Evolutionary conservation across 2,797 vertebrate genomes (phyloP).

Genomic region (Aselliscus stoliczkanus): DNA sequence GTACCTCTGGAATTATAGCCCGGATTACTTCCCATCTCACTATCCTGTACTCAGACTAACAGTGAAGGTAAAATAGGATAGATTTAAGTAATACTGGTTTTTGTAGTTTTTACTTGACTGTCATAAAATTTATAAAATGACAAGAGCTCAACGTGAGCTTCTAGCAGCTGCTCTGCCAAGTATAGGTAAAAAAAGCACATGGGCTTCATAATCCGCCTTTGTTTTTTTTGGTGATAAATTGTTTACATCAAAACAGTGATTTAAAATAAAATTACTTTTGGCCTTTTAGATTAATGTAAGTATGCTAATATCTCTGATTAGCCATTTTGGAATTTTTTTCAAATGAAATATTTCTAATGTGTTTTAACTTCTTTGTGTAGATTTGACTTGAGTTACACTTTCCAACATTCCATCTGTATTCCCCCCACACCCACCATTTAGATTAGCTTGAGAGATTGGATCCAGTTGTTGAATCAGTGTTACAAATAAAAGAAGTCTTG

Average conservation of each 20-base stretch:
- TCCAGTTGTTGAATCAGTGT: neutral
- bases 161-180: neutral
- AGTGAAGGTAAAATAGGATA: neutral
- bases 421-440: neutral
- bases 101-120: neutral
- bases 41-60: neutral
- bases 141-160: neutral
- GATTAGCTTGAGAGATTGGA: neutral
- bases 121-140: neutral
- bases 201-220: neutral
- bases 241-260: neutral
- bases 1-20: neutral
- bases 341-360: neutral
- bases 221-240: neutral
- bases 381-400: neutral
- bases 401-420: neutral
- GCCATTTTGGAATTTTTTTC: constrained; percentile 11
- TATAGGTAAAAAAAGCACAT: neutral
- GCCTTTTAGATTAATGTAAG: neutral
- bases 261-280: neutral
- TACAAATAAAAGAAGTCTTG: neutral
- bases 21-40: neutral
- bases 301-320: neutral
- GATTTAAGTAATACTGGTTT: neutral
- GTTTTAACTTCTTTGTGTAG: neutral